Base-by-base conservation (phyloP, 1,140 invertebrate genomes). In the Homarus americanus region DNA sequence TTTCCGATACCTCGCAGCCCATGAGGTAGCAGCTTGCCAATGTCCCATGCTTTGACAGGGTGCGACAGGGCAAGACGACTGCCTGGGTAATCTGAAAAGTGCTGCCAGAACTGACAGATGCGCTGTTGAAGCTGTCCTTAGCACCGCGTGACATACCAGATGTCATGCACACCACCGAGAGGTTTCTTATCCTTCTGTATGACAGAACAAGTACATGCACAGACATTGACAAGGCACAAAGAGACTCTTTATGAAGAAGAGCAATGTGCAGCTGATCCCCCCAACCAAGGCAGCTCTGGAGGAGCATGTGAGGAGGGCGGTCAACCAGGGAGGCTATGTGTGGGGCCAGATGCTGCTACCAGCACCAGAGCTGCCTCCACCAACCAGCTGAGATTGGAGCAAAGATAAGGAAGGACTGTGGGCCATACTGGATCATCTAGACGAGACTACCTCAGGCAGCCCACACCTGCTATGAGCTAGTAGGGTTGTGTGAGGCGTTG, bases 261-360 rank as follows among this genome's bases (percentile, higher is more conserved):
- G 17, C 44, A 49, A 44, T 58, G 79, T 82, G 40, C 79, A 49
- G 44, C 38, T 49, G 40, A 82, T 82, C 15, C 41, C 41, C 12
- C 38, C 5, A 49, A 49, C 12, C 9, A 44, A 5, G 28, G 79
- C 79, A 49, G 44, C 79, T 58, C 40, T 82, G 41, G 79, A 82
- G 79, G 5, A 82, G 34, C 79, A 82, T 53, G 79, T 53, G 2
- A 82, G 28, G 49, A 58, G 79, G 28, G 17, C 40, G 28, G 17
- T 12, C 41, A 10, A 49, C 28, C 5, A 82, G n/a, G 79, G 40
- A 32, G 41, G 41, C 12, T 28, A 82, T 28, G 79, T 82, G 40
- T 82, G 79, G 79, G 49, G 79, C 10, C 79, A 44, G 41, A 82
- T 82, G 28, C 79, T 82, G 40, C 4, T 49, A 32, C 79, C 49